Base-by-base conservation (phyloP, 2,797 vertebrate species). In the Chelmon rostratus region DNA sequence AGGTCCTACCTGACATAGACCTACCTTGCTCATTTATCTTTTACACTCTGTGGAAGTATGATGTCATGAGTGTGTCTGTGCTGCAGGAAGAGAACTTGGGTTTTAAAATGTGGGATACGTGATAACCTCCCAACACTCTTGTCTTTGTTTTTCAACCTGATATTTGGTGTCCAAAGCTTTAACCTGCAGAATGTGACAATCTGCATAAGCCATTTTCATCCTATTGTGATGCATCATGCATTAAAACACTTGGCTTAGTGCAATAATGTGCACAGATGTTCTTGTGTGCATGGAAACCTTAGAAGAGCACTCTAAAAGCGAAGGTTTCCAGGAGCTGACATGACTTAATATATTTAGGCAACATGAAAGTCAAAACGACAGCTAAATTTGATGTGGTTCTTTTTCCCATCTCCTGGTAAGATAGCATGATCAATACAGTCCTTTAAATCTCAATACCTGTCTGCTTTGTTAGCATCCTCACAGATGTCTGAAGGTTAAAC, bases 171-270 rank as follows among this genome's bases (percentile, higher is more conserved):
- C 16, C 67, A 57, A 57, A 50, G 52, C 15, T n/a, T 61, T 6
- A 68, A 59, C 3, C 33, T 56, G 40, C 28, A 59, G 12, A 3
- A 13, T 18, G 8, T 12, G 3, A 8, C 15, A 28, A 33, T 57
- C 57, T 74, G 46, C 50, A 71, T 25, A 37, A 70, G 8, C 23
- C 61, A 35, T 40, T 25, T 72, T 59, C 31, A 19, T n/a, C n/a
- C 9, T 37, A 7, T 21, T 58, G 16, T 53, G 33, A 63, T 21
- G 40, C 42, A 66, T 5, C 10, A 58, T 71, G 52, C 53, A 61
- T 65, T 4, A 67, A 40, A 47, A 52, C 25, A 44, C 4, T 9
- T 7, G 5, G 15, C n/a, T 35, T 63, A 3, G 28, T 28, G 13
- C 47, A 64, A 38, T 49, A 58, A 61, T 31, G 54, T 47, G 25